These are phyloP conservation scores for Eira barbara DNA, from an alignment of 2,113 vertebrate species.

Conservation along the genomic window DNA sequence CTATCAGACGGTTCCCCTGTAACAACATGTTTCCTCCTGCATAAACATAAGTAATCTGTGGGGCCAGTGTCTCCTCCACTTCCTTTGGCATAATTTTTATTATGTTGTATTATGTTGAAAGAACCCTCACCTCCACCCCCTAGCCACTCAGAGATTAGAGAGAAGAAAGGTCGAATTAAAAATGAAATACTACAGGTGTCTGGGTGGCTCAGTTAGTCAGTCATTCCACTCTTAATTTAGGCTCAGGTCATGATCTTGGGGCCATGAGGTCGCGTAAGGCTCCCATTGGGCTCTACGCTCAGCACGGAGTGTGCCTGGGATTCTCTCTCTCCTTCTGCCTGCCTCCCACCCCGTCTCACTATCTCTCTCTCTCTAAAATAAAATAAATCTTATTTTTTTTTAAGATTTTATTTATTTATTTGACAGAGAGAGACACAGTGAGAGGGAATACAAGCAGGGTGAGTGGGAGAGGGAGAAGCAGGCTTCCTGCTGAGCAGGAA, in stretches of 20 bases:
- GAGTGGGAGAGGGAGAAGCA: too few relatives aligned
- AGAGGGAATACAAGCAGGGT: too few relatives aligned
- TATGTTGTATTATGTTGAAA: background rate
- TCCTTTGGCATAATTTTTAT: background rate
- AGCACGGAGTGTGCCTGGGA: background rate
- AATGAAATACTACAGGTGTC: background rate
- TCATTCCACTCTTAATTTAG: background rate
- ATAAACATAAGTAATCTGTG: background rate
- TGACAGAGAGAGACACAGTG: too few relatives aligned
- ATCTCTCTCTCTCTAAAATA: background rate
- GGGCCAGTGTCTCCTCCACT: background rate
- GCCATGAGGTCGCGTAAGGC: fast-evolving
- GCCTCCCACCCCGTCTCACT: too few relatives aligned
- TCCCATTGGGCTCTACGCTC: background rate
- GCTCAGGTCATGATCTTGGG: background rate
- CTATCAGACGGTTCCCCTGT: background rate
- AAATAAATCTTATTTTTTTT: background rate
- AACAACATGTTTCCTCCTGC: background rate
- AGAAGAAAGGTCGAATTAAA: background rate
- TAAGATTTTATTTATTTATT: too few relatives aligned
- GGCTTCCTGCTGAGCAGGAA: too few relatives aligned
- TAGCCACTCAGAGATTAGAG: background rate
- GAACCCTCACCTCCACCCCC: background rate
- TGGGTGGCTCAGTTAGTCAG: background rate
- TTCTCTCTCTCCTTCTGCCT: background rate